Evolutionary conservation across 2,888 invertebrate species (phyloP).

Genomic region (Agrotis ipsilon): DNA sequence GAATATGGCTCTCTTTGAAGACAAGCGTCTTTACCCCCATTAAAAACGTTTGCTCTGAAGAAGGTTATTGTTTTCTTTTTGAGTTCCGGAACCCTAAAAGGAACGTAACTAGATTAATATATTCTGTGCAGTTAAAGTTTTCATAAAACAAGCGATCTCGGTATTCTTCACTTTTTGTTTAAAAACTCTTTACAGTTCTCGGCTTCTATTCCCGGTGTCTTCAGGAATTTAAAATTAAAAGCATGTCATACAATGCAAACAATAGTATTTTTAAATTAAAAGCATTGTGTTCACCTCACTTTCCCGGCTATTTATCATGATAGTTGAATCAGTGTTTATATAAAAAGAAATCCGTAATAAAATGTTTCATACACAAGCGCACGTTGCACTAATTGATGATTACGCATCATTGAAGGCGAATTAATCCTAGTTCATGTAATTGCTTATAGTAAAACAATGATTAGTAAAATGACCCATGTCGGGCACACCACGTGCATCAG

Average conservation of each 20-base stretch:
- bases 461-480: slow-evolving; percentile 75
- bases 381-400: slow-evolving; percentile 25
- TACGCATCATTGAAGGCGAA: slow-evolving; percentile 7
- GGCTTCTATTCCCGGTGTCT: slow-evolving; percentile 64
- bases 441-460: slow-evolving; percentile 74
- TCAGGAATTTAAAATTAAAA: slow-evolving; percentile 64
- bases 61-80: slow-evolving; percentile 39
- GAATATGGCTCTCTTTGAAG: slow-evolving; percentile 13
- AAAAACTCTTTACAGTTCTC: slow-evolving; percentile 73
- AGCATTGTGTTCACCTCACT: slow-evolving; percentile 42
- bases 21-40: not conserved
- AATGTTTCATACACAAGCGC: not conserved
- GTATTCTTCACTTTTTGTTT: slow-evolving; percentile 76
- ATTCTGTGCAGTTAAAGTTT: slow-evolving; percentile 74
- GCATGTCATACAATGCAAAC: slow-evolving; percentile 62
- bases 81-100: slow-evolving; percentile 25
- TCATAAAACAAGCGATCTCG: slow-evolving; percentile 75
- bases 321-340: not conserved
- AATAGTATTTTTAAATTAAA: slow-evolving; percentile 53
- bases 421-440: slow-evolving; percentile 28
- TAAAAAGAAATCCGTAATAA: not conserved
- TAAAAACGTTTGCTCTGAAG: slow-evolving; percentile 12
- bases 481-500: slow-evolving; percentile 68
- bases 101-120: slow-evolving; percentile 72
- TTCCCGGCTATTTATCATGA: slow-evolving; percentile 4